Evolutionary conservation across 2,888 invertebrate genomes (phyloP).

Genomic region (Petrolisthes cinctipes): DNA sequence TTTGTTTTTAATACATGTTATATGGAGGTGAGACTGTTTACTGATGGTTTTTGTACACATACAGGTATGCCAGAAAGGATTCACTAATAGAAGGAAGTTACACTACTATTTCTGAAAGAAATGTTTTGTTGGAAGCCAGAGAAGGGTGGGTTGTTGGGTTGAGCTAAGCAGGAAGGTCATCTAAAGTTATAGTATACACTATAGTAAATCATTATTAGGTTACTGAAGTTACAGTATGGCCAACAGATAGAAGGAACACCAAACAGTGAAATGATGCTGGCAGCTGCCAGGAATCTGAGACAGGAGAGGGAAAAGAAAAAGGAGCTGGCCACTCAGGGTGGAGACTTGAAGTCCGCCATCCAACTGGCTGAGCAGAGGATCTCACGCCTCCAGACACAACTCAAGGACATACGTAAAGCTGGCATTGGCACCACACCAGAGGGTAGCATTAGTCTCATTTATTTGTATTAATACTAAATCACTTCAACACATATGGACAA

Average conservation of each 20-base stretch:
- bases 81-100: too few species aligned
- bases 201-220: too few species aligned
- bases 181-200: too few species aligned
- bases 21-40: neutral
- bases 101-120: too few species aligned
- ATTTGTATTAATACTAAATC: too few species aligned
- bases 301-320: conserved; percentile 75
- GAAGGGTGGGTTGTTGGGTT: too few species aligned
- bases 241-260: conserved; percentile 77
- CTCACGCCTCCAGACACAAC: conserved; percentile 78
- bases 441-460: conserved; percentile 69
- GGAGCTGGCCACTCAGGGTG: conserved; percentile 74
- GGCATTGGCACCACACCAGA: conserved; percentile 76
- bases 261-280: conserved; percentile 77
- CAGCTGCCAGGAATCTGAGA: conserved; percentile 74
- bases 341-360: conserved; percentile 74
- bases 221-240: conserved; percentile 29
- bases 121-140: too few species aligned
- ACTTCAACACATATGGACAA: too few species aligned
- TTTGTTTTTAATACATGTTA: neutral
- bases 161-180: too few species aligned
- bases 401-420: conserved; percentile 75
- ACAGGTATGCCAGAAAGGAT: neutral
- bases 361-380: conserved; percentile 73
- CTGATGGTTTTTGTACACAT: neutral